Base-by-base conservation (phyloP, 2,888 invertebrate genomes). In the Tinea trinotella region DNA sequence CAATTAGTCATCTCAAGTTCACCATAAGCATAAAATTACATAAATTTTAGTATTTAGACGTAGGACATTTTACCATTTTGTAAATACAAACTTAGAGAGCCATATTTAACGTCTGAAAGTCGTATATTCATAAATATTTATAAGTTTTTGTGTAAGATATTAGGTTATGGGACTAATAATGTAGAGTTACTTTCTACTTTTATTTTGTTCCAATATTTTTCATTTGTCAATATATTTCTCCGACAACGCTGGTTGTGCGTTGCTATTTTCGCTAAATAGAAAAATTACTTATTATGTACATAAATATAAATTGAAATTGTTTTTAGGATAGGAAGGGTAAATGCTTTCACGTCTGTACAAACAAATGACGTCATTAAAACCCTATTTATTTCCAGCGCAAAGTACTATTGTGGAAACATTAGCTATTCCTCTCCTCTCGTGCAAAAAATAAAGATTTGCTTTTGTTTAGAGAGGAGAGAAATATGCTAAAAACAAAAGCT, bases 401-500 rank as follows among this genome's bases (percentile, higher is more conserved):
- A 36, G 36, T 19, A 30, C 53, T 22, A 53, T 36, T 53, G 22
- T 53, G 22, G 53, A 15, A 36, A 20, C 36, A 53, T 53, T 53
- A 40, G 36, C 53, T 40, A 40, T 53, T 53, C 22, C 40, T 53
- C 34, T 40, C 40, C 19, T 36, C 15, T 36, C 20, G 40, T 53
- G 40, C 13, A 53, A 53, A 53, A 40, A 40, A 40, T 18, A 53
- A 50, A 53, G 22, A 55, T 53, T 49, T 46, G 65, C 64, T 67
- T 70, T 71, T 67, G 65, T 64, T 66, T 64, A 56, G 57, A 58
- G 55, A 57, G 10, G 52, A 56, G 59, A 57, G 55, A 60, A 60
- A 59, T 61, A 61, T 63, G 59, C 35, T 57, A 50, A 22, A 52
- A 58, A 62, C 62, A 62, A 64, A 59, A 54, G 56, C 57, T 55